These are phyloP conservation scores for Macaria notata DNA, from an alignment of 2,888 invertebrate genomes.

Conservation along the genomic window DNA sequence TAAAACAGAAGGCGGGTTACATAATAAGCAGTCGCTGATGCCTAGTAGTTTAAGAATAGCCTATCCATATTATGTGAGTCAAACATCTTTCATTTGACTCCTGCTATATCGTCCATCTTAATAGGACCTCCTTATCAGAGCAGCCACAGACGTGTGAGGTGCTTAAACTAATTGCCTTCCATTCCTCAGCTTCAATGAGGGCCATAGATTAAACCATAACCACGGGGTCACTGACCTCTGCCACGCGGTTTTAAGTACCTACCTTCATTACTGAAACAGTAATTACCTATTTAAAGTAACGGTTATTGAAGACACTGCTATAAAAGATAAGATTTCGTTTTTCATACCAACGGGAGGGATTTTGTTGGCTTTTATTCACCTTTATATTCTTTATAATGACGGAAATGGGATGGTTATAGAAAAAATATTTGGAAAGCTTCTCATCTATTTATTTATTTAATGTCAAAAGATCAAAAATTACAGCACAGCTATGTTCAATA, in stretches of 20 bases:
- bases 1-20: too few relatives aligned
- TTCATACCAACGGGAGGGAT: conserved; percentile 19
- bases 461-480: too few relatives aligned
- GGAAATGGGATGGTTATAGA: too few relatives aligned
- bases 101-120: conserved; percentile 23
- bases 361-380: conserved; percentile 14
- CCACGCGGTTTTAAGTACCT: conserved; percentile 34
- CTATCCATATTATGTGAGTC: too few relatives aligned
- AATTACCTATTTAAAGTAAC: conserved; percentile 28
- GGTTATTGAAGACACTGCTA: conserved; percentile 20
- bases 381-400: neutral
- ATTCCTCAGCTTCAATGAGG: conserved; percentile 49
- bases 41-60: too few relatives aligned
- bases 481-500: too few relatives aligned
- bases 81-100: too few relatives aligned
- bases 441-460: too few relatives aligned
- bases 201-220: conserved; percentile 18
- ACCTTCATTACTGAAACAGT: conserved; percentile 19
- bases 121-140: conserved; percentile 48
- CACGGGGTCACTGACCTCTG: conserved; percentile 42
- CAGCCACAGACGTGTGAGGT: conserved; percentile 55
- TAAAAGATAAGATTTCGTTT: conserved; percentile 17
- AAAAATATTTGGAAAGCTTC: too few relatives aligned
- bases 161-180: conserved; percentile 67
- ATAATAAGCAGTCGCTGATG: too few relatives aligned